Conservation (phyloP, 2,888 invertebrate species). For the Apomyelois bistriatella region DNA sequence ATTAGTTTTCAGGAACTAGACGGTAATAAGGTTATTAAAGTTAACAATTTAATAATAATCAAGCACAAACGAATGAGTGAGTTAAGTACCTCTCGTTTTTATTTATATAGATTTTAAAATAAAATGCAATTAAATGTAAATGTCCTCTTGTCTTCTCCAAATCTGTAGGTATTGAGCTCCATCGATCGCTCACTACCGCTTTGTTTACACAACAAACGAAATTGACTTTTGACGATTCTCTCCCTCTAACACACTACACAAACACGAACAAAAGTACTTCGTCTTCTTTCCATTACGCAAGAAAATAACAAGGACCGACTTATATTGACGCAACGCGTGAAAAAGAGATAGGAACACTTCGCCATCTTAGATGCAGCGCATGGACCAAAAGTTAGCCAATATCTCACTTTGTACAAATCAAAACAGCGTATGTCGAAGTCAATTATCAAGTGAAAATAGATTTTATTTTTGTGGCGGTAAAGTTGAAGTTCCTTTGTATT, state of each 20-base stretch:
- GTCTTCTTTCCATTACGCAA: conserved; percentile 66
- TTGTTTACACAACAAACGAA: conserved; percentile 66
- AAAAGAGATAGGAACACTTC: conserved; percentile 51
- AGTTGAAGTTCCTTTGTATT: conserved; percentile 38
- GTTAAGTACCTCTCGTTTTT: too few species aligned
- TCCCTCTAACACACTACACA: conserved; percentile 55
- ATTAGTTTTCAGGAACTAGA: too few species aligned
- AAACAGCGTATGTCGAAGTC: conserved; percentile 43
- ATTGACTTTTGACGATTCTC: conserved; percentile 51
- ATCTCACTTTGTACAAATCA: conserved; percentile 46
- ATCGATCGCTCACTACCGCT: conserved; percentile 57
- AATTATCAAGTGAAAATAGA: conserved; percentile 43
- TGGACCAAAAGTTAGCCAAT: conserved; percentile 77
- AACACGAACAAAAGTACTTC: conserved; percentile 59
- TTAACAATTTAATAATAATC: too few species aligned
- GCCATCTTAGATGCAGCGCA: conserved; percentile 77
- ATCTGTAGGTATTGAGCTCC: conserved; percentile 22
- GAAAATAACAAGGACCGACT: conserved; percentile 54
- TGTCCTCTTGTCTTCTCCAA: conserved; percentile 3
- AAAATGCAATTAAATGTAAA: conserved; percentile 10
- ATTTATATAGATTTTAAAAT: not conserved
- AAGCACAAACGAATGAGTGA: too few species aligned
- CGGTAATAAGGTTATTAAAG: too few species aligned
- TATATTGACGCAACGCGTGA: conserved; percentile 27
- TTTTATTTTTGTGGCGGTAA: conserved; percentile 40